These are phyloP conservation scores for Silurus aristotelis DNA, from an alignment of 2,797 vertebrate species.

Conservation along the genomic window DNA sequence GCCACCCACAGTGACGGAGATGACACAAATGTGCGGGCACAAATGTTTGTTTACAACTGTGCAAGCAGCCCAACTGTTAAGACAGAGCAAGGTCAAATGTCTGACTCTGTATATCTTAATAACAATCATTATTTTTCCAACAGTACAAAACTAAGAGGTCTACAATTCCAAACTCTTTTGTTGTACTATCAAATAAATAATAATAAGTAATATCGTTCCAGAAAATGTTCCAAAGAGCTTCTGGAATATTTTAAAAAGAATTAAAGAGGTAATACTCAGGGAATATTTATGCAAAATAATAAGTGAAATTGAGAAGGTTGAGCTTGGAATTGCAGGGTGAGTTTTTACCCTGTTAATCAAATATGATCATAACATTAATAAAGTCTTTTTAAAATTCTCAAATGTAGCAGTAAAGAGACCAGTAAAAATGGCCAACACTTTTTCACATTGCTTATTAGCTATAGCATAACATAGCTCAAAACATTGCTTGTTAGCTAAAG, in stretches of 20 bases:
- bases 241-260: background rate
- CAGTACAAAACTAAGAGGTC: background rate
- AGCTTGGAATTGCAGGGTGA: background rate
- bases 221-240: background rate
- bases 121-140: background rate
- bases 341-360: background rate
- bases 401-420: background rate
- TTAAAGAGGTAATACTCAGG: background rate
- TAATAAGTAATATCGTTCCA: background rate
- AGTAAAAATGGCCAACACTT: background rate
- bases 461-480: no score
- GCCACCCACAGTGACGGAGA: background rate
- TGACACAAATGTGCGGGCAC: conserved; percentile 18
- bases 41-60: conserved; percentile 31
- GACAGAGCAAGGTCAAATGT: background rate
- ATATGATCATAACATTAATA: background rate
- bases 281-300: background rate
- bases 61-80: background rate
- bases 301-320: background rate
- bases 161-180: background rate
- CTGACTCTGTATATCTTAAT: background rate
- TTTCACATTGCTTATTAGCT: background rate
- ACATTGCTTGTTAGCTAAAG: background rate
- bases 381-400: background rate
- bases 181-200: background rate